Conservation (phyloP, 2,113 vertebrate species). For the Panurus biarmicus region DNA sequence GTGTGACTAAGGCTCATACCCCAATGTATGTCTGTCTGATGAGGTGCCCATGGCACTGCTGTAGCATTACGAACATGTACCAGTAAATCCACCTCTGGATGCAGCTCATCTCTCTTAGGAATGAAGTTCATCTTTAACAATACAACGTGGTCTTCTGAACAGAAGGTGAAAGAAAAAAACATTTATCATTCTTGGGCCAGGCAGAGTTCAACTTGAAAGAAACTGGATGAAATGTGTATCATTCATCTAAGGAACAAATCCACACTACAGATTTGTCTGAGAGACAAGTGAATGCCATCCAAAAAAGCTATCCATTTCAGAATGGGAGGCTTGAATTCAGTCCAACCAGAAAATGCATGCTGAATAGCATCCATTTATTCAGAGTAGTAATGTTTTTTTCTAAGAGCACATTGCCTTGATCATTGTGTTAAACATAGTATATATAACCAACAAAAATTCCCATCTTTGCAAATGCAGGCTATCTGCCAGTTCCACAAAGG, state of each 20-base stretch:
- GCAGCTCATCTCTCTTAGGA: background rate
- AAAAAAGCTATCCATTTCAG: conserved; percentile 36
- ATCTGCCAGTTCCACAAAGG: conserved; percentile 18
- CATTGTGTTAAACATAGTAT: background rate
- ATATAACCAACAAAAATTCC: background rate
- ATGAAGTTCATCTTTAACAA: conserved; percentile 20
- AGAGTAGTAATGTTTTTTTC: background rate
- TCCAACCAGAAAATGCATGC: conserved; percentile 15
- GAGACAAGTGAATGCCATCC: conserved; percentile 12
- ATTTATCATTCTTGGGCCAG: background rate
- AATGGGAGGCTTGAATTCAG: conserved; percentile 19
- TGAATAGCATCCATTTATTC: conserved; percentile 23
- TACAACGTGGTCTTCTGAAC: background rate
- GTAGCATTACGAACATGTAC: background rate
- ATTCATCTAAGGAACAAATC: conserved; percentile 31
- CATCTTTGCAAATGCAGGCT: conserved; percentile 1
- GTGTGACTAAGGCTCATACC: background rate
- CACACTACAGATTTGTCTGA: conserved; percentile 1
- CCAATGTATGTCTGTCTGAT: background rate
- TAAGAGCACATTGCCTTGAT: background rate
- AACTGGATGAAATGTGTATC: background rate
- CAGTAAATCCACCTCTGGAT: background rate
- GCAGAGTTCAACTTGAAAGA: conserved; percentile 17
- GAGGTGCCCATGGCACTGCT: background rate
- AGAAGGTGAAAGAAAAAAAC: conserved; percentile 11